Evolutionary conservation across 2,113 vertebrate genomes (phyloP).

Genomic region (Nesoenas mayeri): DNA sequence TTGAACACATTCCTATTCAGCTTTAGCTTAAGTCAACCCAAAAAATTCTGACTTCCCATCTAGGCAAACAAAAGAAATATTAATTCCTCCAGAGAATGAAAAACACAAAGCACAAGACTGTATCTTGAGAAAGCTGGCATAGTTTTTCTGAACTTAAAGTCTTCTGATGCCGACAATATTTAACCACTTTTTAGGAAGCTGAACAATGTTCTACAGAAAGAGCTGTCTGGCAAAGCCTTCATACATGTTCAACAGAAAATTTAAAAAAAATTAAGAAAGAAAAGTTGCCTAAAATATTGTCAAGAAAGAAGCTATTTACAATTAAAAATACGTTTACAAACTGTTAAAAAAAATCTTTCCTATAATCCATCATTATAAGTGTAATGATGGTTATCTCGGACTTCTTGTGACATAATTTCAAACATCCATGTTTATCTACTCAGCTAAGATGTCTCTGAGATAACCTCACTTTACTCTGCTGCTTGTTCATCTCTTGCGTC

Average conservation of each 20-base stretch:
- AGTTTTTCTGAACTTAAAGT: not conserved
- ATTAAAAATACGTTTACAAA: no score
- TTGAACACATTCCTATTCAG: not conserved
- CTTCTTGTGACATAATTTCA: not conserved
- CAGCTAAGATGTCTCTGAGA: not conserved
- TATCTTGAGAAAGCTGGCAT: not conserved
- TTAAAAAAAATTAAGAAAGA: no score
- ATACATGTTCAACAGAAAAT: no score
- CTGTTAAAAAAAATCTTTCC: no score
- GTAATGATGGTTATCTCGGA: not conserved
- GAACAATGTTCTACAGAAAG: no score
- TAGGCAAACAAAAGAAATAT: not conserved
- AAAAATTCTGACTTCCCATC: not conserved
- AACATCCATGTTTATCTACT: not conserved
- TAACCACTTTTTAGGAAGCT: no score
- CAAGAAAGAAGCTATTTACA: no score
- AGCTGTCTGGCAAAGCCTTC: no score
- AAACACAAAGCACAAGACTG: not conserved
- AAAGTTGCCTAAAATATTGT: no score
- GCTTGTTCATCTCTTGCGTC: not conserved
- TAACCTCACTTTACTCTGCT: not conserved
- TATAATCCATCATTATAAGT: no score
- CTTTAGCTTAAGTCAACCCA: not conserved
- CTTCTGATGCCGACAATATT: not conserved
- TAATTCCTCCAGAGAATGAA: not conserved